Conservation (phyloP, 2,113 vertebrate genomes). For the Plecturocebus donacophilus region DNA sequence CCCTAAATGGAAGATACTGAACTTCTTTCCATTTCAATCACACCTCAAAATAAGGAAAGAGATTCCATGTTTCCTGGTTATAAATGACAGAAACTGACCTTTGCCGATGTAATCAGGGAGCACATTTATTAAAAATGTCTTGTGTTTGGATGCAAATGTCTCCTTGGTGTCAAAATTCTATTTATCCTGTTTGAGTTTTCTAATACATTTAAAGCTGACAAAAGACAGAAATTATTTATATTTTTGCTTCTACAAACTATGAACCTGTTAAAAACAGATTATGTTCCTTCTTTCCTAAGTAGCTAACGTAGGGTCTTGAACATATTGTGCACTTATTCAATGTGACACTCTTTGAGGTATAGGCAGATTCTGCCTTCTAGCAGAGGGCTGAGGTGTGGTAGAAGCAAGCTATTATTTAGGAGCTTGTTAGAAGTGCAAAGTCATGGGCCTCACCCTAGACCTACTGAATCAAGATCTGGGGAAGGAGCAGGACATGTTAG, state of each 20-base stretch:
- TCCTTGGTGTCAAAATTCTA: background rate
- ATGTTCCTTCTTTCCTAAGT: background rate
- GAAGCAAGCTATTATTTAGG: background rate
- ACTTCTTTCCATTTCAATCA: background rate
- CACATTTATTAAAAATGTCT: background rate
- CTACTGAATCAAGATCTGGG: background rate
- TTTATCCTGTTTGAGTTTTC: background rate
- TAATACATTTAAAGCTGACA: background rate
- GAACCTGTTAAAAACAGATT: background rate
- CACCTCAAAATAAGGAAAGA: background rate
- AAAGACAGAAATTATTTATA: background rate
- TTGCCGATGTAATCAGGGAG: background rate
- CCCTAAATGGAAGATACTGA: background rate
- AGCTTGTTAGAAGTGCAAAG: background rate
- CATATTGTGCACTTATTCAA: background rate
- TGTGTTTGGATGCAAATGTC: background rate
- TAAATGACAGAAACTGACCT: background rate
- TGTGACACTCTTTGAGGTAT: background rate
- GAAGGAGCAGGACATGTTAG: background rate
- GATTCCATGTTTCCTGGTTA: background rate
- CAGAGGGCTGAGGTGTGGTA: background rate
- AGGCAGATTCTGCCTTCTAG: background rate
- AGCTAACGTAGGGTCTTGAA: background rate
- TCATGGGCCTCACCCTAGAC: background rate
- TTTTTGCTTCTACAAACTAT: background rate